These are phyloP conservation scores for Achlya flavicornis DNA, from an alignment of 2,888 invertebrate species.

Conservation along the genomic window DNA sequence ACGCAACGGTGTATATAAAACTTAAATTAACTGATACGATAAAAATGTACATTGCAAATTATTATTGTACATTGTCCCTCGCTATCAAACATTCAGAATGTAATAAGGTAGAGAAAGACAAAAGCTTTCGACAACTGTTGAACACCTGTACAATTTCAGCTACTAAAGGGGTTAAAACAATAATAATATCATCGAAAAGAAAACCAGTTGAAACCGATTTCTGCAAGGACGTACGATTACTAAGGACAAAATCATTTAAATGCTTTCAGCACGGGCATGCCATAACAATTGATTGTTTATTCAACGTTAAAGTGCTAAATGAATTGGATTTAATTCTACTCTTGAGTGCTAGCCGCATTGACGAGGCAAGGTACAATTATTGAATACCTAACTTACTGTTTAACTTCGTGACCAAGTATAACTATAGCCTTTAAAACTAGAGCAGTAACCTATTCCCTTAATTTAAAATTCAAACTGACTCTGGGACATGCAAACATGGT, in stretches of 20 bases:
- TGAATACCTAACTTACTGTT: conserved; percentile 21
- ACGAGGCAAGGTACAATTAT: conserved; percentile 23
- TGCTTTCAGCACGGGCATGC: conserved; percentile 21
- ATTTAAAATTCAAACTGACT: conserved; percentile 58
- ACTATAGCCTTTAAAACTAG: conserved; percentile 53
- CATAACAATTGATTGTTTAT: conserved; percentile 25
- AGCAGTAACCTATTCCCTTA: conserved; percentile 60
- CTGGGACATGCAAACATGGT: conserved; percentile 36
- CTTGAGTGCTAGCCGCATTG: conserved; percentile 19
- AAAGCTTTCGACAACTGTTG: neutral
- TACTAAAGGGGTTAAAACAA: conserved; percentile 15
- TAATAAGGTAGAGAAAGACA: neutral
- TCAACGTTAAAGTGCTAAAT: conserved; percentile 23
- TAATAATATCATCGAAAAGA: conserved; percentile 18
- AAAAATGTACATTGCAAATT: neutral
- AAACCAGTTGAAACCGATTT: conserved; percentile 23
- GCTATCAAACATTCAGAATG: conserved; percentile 2
- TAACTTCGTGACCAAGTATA: conserved; percentile 42
- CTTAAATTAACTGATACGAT: neutral
- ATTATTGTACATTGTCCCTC: neutral
- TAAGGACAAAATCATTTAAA: conserved; percentile 22
- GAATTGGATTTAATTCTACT: conserved; percentile 19
- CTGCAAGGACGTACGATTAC: conserved; percentile 27
- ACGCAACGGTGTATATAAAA: neutral
- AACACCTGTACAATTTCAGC: conserved; percentile 27